phyloP scores from a whole-genome alignment of 2,888 invertebrate genomes.

The Rhagonycha fulva region DNA sequence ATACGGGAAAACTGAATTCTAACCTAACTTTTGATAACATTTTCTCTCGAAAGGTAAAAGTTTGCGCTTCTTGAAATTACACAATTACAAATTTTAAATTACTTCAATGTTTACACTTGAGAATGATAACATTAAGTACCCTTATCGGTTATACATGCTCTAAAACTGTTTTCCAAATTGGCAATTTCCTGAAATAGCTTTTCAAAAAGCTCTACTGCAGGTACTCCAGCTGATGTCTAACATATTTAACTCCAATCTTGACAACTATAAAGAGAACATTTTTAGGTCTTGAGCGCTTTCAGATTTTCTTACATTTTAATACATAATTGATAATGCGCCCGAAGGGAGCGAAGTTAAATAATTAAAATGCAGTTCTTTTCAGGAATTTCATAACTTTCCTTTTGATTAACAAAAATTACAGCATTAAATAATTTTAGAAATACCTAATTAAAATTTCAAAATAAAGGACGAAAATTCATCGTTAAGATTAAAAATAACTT shows the following conservation, averaged over 20 bases:
- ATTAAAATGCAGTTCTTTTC: background rate
- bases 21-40: background rate
- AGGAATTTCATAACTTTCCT: background rate
- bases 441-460: too few species aligned
- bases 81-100: background rate
- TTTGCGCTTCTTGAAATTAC: background rate
- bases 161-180: background rate
- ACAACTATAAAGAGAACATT: background rate
- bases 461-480: too few species aligned
- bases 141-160: background rate
- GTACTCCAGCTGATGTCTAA: background rate
- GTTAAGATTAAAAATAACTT: too few species aligned
- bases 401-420: background rate
- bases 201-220: background rate
- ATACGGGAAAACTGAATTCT: too few species aligned
- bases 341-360: background rate
- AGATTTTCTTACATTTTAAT: background rate
- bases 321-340: background rate
- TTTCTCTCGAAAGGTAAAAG: too few species aligned
- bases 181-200: background rate
- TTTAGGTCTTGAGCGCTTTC: background rate
- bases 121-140: background rate
- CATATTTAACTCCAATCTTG: background rate
- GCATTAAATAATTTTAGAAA: too few species aligned
- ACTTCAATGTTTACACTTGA: background rate